Evolutionary conservation across 1,140 invertebrate species (phyloP).

Genomic region (Brachionus manjavacas): DNA sequence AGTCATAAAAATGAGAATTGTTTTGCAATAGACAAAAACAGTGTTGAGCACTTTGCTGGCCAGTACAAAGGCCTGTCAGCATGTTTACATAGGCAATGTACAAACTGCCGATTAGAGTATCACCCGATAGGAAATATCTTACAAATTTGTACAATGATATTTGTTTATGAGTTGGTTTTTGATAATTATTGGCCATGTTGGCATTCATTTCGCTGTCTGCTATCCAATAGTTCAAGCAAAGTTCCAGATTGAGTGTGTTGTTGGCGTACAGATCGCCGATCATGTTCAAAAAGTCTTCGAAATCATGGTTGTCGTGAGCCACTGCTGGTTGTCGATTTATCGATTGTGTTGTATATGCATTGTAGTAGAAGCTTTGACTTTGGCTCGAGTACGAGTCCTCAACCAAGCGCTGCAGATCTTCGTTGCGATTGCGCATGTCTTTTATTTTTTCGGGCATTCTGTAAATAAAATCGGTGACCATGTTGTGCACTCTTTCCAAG

Average conservation of each 20-base stretch:
- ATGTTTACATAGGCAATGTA: constrained; percentile 82
- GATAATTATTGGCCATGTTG: constrained; percentile 40
- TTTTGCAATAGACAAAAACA: constrained; percentile 80
- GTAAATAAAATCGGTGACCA: constrained; percentile 86
- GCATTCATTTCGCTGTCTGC: constrained; percentile 43
- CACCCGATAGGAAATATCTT: constrained; percentile 68
- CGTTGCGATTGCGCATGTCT: constrained; percentile 24
- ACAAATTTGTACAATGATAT: constrained; percentile 84
- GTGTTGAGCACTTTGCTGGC: constrained; percentile 68
- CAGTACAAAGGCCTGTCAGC: constrained; percentile 73
- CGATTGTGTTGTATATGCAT: not conserved
- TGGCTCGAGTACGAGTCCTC: constrained; percentile 20
- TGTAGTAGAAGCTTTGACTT: not conserved
- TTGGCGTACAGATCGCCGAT: constrained; percentile 72
- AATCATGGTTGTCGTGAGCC: constrained; percentile 70
- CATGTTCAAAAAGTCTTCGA: constrained; percentile 73
- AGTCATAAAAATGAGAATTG: constrained; percentile 56
- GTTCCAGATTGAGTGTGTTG: constrained; percentile 68
- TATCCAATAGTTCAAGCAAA: constrained; percentile 67
- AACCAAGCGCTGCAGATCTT: constrained; percentile 2
- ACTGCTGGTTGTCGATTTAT: not conserved
- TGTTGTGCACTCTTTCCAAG: constrained; percentile 71
- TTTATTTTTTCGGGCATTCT: constrained; percentile 78
- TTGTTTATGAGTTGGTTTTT: constrained; percentile 55
- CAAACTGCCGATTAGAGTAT: constrained; percentile 74